Percentiles rank a stretch among this genome's conserved stretches.
phyloP scores from a whole-genome alignment of 2,888 invertebrate species.

The Pristionchus japonicus region DNA sequence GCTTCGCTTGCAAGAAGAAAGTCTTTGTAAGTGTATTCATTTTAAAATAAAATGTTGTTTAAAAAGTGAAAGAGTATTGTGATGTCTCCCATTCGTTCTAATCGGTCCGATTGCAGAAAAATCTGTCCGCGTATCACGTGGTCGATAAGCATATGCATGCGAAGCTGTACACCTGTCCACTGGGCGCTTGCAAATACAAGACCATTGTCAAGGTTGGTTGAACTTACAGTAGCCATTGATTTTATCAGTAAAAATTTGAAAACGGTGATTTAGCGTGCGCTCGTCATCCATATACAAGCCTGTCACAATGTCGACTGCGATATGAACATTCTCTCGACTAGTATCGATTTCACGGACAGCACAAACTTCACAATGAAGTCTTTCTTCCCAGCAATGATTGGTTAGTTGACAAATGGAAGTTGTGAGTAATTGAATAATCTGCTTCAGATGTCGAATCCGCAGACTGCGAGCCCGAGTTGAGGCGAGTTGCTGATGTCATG shows the following conservation, averaged over 20 bases:
- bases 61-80: too few relatives aligned
- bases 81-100: too few relatives aligned
- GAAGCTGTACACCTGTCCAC: neutral
- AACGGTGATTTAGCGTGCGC: neutral
- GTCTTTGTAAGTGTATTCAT: neutral
- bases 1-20: neutral
- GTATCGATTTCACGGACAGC: neutral
- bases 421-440: neutral
- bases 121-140: neutral
- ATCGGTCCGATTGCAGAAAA: neutral
- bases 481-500: neutral
- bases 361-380: neutral
- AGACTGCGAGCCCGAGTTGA: neutral
- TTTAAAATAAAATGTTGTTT: neutral
- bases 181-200: neutral
- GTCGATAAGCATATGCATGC: neutral
- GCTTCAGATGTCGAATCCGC: neutral
- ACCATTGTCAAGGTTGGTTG: neutral
- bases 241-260: too few relatives aligned
- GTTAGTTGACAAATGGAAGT: neutral
- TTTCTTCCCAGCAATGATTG: neutral
- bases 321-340: neutral
- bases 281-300: neutral
- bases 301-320: neutral
- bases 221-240: too few relatives aligned